Evolutionary conservation across 2,113 vertebrate genomes (phyloP), one percentile per base, ranked within the genome.

Genomic region (Lagenorhynchus albirostris): DNA sequence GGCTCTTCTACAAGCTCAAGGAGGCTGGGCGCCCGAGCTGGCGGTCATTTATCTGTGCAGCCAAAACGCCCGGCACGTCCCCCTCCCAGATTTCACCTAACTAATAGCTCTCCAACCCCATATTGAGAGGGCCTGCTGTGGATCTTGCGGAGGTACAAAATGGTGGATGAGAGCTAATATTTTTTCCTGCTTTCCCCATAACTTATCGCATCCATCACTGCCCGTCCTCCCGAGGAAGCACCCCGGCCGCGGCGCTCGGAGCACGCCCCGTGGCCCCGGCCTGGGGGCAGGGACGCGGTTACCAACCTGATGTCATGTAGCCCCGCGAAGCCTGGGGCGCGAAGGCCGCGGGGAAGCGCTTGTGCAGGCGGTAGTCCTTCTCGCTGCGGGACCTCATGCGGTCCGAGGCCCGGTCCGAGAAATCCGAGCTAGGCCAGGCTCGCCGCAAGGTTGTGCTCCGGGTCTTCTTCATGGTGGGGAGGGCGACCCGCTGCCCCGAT

Each of bases 261-360:
- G 79, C 94, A 68, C 80, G 47, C 18, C 84, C 92, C 25, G 83
- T 36, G 65, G 67, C 10, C 79, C 87, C 14, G 93, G 94, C 86
- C 36, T 33, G 11, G 83, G 71, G 50, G 36, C 89, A 50, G 65
- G 41, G 81, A 92, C 74, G 55, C 41, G 94, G 90, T 80, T 81
- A 99, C 99, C 98, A 98, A 99, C 99, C 99, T 99, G 99, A 99
- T 97, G 99, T 99, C 98, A 99, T 99, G 99, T 99, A 99, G 98
- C 99, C 99, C 98, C 99, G 99, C 47, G 99, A 99, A 91, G 99
- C 99, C 97, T 99, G 99, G 98, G 99, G 99, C 98, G 99, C 99
- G 98, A 99, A 99, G 98, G 99, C 99, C 73, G 99, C 99, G 98
- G 99, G 99, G 98, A 99, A 99, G 98, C 99, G 99, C 98, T 99